Evolutionary conservation across 2,888 invertebrate genomes (phyloP), one percentile per base, ranked within the genome.

Genomic region (Tholera decimalis): DNA sequence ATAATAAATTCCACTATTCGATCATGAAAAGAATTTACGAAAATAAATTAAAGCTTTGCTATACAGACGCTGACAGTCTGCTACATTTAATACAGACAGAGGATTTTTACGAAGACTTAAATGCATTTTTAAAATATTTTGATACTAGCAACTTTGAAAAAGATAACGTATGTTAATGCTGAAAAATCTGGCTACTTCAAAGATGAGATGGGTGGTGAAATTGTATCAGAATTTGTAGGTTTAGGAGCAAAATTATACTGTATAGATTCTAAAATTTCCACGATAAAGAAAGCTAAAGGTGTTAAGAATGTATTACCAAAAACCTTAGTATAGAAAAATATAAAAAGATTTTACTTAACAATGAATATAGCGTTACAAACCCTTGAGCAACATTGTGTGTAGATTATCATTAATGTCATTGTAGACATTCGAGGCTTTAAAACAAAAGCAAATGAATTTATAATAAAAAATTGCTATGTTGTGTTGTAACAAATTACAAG

Each of bases 161-260:
- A 11, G 24, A 53, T 9, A 53, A 53, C 26, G 9, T 7, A 2
- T 53, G 28, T 8, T 2, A 57, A 47, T 9, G 9, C 3, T 13
- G 2, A 57, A 57, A 28, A 35, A 11, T 37, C 47, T 0, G 47
- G 57, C 1, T 39, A 37, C 13, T 47, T 56, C 20, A 46, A 56
- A 26, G 46, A 56, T 8, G 56, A 56, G n/a, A 15, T 56, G 46
- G 46, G 37, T 8, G 46, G 56, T n/a, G 37, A 37, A 1, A 11
- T 46, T 1, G 35, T 56, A 7, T 35, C 56, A 24, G 56, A 56
- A 46, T 56, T 56, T 46, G 35, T 56, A 6, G 56, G 46, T 37
- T 56, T 44, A 35, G 2, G 55, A 3, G 55, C 55, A 6, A 56
- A 56, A 7, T 46, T 56, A 8, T 56, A 46, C 13, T 46, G 46